Evolutionary conservation across 2,888 invertebrate genomes (phyloP).

Genomic region (Diabrotica balteata): DNA sequence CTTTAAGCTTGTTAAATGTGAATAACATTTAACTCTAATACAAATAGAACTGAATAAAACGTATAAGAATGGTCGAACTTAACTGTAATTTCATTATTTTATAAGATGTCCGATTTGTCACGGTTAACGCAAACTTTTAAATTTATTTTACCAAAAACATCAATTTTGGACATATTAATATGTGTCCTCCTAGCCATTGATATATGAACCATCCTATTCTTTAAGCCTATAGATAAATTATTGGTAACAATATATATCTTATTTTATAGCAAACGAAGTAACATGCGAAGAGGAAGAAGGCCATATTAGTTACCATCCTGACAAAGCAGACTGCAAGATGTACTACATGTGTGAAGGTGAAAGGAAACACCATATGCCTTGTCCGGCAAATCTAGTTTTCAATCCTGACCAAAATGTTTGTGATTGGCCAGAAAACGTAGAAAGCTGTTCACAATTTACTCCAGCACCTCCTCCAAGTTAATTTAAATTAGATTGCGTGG

Average conservation of each 20-base stretch:
- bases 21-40: too few species aligned
- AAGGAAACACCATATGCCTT: conserved; percentile 95
- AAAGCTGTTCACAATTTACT: conserved; percentile 79
- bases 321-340: conserved; percentile 90
- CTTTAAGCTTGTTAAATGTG: too few species aligned
- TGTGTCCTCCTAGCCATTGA: too few species aligned
- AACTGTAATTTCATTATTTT: too few species aligned
- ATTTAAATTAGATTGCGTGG: conserved; percentile 27
- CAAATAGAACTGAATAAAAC: too few species aligned
- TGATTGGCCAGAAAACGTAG: conserved; percentile 96
- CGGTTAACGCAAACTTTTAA: too few species aligned
- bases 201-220: too few species aligned
- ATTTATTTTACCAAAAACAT: too few species aligned
- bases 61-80: too few species aligned
- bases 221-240: too few species aligned
- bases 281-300: conserved; percentile 92
- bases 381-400: conserved; percentile 90
- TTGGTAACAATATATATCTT: not conserved
- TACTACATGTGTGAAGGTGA: conserved; percentile 98
- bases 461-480: conserved; percentile 66
- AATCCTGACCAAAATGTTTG: conserved; percentile 93
- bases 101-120: too few species aligned
- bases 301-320: conserved; percentile 92
- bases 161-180: too few species aligned
- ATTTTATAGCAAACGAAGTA: conserved; percentile 78